Base-by-base conservation (phyloP, 2,113 vertebrate species). In the Hippolais icterina region DNA sequence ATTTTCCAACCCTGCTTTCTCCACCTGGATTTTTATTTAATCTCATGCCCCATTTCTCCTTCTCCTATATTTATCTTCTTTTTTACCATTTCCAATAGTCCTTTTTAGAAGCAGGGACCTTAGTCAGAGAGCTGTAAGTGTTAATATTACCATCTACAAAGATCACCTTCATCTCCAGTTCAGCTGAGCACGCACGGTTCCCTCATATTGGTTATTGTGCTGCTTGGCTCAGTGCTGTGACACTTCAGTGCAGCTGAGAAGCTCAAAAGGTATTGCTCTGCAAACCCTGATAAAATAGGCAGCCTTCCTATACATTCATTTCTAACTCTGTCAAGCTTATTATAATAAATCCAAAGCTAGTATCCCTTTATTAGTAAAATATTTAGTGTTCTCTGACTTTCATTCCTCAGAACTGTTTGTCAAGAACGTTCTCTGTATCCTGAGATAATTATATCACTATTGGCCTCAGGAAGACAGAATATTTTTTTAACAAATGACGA, bases 161-260 rank as follows among this genome's bases (percentile, higher is more conserved):
- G 42, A 59, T 44, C 17, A 64, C 19, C 65, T 89, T 74, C 65
- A 39, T 12, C 77, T 83, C 33, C 75, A 71, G 53, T 31, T 64
- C 0, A 0, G 60, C 23, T 39, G 82, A 92, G 41, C 54, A 37
- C 1, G 0, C 8, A 4, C 4, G 0, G 50, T 6, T 90, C 66
- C 79, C 85, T 61, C 39, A 61, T 1, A 11, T 0, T 44, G 33
- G 53, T 46, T 76, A 66, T 64, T 10, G 35, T 8, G 72, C 42
- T 41, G 37, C 74, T 50, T 70, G 68, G 42, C 47, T 89, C 33
- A 37, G 74, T 10, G 50, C 56, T 89, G 50, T 17, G 35, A 49
- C 68, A 57, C 54, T 44, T 57, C 44, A 68, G 35, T 15, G 33
- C 56, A 41, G 56, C 54, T 19, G 9, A 89, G 44, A 31, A 78